Conservation (phyloP, 2,888 invertebrate species). For the Oligia strigilis region DNA sequence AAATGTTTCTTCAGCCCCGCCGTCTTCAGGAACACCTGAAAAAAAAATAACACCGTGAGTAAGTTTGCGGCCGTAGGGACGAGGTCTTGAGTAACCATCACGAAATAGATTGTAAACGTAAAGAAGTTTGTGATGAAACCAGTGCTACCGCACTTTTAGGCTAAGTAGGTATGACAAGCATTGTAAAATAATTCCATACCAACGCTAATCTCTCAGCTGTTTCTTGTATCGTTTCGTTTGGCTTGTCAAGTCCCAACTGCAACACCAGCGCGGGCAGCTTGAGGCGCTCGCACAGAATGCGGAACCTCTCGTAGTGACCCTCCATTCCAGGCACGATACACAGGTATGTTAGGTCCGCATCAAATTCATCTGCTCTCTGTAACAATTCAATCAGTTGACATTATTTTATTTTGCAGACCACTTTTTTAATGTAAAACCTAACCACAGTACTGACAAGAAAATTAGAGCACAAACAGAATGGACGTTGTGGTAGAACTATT, state of each 20-base stretch:
- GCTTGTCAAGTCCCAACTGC: constrained; percentile 73
- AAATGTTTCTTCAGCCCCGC: constrained; percentile 68
- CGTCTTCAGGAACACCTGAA: constrained; percentile 71
- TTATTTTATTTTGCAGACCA: not conserved
- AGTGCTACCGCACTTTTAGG: not conserved
- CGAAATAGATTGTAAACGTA: not conserved
- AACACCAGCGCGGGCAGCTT: constrained; percentile 74
- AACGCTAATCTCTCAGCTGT: constrained; percentile 72
- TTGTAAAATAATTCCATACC: constrained; percentile 57
- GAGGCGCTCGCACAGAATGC: constrained; percentile 70
- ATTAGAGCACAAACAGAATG: not conserved
- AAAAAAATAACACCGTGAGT: not conserved
- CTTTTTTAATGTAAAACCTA: not conserved
- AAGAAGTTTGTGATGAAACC: not conserved
- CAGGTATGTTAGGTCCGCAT: constrained; percentile 55
- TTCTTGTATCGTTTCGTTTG: constrained; percentile 71
- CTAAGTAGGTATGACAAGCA: not conserved
- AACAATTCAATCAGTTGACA: not conserved
- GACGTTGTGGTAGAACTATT: not conserved
- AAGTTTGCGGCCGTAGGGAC: not conserved
- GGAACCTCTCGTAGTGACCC: constrained; percentile 72
- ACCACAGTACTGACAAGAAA: not conserved
- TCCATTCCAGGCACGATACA: constrained; percentile 77
- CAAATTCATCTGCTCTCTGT: constrained; percentile 45
- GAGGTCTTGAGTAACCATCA: not conserved